These are phyloP conservation scores for Acanthococcus lagerstroemiae DNA, from an alignment of 2,888 invertebrate genomes.

Conservation along the genomic window DNA sequence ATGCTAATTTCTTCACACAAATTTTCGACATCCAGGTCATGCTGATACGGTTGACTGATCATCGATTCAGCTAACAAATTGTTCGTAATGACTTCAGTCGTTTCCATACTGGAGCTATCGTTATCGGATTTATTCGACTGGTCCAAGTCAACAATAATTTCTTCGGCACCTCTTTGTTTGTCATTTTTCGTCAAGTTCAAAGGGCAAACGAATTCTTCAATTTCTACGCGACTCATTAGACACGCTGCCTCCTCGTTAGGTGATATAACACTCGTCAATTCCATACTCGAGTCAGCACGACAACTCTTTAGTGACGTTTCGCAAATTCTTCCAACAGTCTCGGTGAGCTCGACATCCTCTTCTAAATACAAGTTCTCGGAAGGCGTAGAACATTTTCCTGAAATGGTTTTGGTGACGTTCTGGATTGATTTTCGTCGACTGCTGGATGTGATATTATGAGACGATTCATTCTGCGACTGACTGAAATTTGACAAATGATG, in stretches of 20 bases:
- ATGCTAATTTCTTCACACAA: background rate
- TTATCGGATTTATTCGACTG: background rate
- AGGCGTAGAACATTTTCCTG: background rate
- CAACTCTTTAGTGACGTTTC: background rate
- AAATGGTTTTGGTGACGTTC: background rate
- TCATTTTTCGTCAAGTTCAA: slow-evolving; percentile 3
- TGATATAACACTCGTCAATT: background rate
- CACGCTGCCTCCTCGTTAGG: background rate
- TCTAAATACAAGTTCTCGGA: background rate
- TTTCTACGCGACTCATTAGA: background rate
- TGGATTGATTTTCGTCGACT: background rate
- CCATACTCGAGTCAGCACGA: slow-evolving; percentile 15
- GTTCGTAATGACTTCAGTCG: slow-evolving; percentile 7
- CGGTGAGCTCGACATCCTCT: background rate
- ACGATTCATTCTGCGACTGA: no score
- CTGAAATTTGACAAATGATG: no score
- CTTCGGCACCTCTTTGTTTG: background rate
- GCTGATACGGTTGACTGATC: background rate
- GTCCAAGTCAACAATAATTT: background rate
- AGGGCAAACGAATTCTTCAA: background rate
- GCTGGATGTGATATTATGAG: background rate
- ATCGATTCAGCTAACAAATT: background rate
- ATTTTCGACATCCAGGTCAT: no score
- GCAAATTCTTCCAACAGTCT: background rate
- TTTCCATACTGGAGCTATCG: slow-evolving; percentile 17